Evolutionary conservation across 2,888 invertebrate genomes (phyloP).

Genomic region (Sphecodes monilicornis): DNA sequence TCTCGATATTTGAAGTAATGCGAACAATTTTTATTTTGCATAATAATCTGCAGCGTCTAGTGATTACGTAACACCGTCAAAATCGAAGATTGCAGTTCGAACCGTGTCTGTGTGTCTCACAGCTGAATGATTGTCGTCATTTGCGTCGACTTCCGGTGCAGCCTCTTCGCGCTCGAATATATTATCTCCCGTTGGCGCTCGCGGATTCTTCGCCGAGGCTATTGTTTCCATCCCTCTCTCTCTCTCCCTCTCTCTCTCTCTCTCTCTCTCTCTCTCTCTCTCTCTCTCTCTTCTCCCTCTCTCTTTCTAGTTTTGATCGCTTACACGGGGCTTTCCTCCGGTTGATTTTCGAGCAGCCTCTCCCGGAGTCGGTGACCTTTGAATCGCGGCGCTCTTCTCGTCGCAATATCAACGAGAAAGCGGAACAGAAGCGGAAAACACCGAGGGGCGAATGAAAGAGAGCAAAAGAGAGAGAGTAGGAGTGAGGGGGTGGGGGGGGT

Average conservation of each 20-base stretch:
- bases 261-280: not conserved
- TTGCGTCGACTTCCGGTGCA: constrained; percentile 35
- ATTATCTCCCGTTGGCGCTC: constrained; percentile 22
- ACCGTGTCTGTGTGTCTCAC: not conserved
- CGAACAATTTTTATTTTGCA: too few species aligned
- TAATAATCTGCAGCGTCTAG: not conserved
- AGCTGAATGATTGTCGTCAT: constrained; percentile 23
- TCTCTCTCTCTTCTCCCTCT: not conserved
- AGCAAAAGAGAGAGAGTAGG: not conserved
- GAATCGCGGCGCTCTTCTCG: constrained; percentile 28
- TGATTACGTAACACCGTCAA: not conserved
- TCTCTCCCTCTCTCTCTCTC: not conserved
- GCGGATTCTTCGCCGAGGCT: not conserved
- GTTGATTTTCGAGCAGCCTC: constrained; percentile 33
- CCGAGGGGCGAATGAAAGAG: constrained; percentile 15
- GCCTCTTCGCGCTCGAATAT: constrained; percentile 26
- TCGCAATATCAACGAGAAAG: constrained; percentile 34
- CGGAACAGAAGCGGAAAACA: constrained; percentile 26
- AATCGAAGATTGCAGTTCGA: not conserved
- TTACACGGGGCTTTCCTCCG: constrained; percentile 25
- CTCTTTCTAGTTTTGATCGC: constrained; percentile 15
- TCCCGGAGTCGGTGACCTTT: constrained; percentile 47
- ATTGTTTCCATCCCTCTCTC: constrained; percentile 28
- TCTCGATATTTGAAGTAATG: too few species aligned
- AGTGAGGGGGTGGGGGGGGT: not conserved